phyloP scores from a whole-genome alignment of 2,113 vertebrate genomes.

The Phaethon lepturus region DNA sequence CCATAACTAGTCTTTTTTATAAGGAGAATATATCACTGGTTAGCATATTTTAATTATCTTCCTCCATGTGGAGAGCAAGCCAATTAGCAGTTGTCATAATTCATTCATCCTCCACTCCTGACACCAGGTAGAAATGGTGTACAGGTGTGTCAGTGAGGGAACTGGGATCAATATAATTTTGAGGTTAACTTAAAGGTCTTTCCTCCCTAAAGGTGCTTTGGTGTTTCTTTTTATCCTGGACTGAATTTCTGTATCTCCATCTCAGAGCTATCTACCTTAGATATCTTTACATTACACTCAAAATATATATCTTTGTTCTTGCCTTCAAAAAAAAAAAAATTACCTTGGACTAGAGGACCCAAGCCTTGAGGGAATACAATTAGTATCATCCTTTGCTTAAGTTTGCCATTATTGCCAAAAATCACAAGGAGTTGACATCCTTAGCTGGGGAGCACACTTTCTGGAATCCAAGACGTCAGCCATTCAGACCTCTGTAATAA shows the following conservation, averaged over 20 bases:
- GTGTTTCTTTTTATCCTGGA: background rate
- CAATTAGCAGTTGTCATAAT: background rate
- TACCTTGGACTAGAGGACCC: background rate
- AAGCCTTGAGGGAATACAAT: background rate
- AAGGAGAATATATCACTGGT: background rate
- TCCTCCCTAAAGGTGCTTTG: background rate
- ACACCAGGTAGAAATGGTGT: background rate
- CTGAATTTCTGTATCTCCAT: background rate
- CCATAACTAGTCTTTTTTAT: background rate
- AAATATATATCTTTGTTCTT: background rate
- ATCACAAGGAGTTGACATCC: fast-evolving
- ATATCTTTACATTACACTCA: background rate
- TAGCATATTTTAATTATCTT: constrained; percentile 52
- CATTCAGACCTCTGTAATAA: background rate
- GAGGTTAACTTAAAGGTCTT: background rate
- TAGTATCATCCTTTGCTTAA: background rate
- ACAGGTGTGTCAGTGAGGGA: background rate
- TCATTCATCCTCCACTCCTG: background rate
- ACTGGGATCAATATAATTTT: background rate
- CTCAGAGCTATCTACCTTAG: background rate
- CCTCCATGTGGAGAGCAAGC: background rate
- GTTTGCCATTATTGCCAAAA: background rate
- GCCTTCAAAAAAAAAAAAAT: background rate
- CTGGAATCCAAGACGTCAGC: background rate
- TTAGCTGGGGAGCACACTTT: background rate